Evolutionary conservation across 2,797 vertebrate species (phyloP).

Genomic region (Chaunax sp.): DNA sequence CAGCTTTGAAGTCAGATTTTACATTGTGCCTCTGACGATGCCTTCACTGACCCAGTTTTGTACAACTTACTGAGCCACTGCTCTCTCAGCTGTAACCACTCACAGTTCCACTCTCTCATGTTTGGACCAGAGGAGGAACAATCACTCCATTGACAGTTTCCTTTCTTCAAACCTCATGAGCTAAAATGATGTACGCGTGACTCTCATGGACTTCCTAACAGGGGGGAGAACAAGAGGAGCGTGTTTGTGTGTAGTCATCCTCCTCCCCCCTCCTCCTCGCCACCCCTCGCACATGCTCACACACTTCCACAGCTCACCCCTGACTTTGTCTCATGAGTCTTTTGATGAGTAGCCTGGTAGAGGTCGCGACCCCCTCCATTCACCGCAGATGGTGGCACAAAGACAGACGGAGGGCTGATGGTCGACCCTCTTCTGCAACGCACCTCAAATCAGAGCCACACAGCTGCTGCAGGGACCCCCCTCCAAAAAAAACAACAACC

Average conservation of each 20-base stretch:
- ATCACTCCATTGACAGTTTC: conserved; percentile 36
- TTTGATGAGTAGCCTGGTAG: conserved; percentile 53
- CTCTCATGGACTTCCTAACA: conserved; percentile 59
- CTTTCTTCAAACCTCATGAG: conserved; percentile 20
- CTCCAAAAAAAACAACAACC: conserved; percentile 11
- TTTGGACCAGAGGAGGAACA: conserved; percentile 33
- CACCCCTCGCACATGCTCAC: conserved; percentile 42
- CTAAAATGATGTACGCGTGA: conserved; percentile 48
- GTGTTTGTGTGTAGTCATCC: conserved; percentile 53
- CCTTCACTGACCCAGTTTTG: conserved; percentile 60
- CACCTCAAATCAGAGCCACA: conserved; percentile 27
- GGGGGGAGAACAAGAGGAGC: conserved; percentile 45
- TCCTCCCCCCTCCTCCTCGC: background rate
- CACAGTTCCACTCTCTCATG: conserved; percentile 21
- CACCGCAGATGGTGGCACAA: conserved; percentile 83
- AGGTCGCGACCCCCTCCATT: conserved; percentile 69
- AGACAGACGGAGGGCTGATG: conserved; percentile 46
- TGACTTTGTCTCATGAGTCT: conserved; percentile 61
- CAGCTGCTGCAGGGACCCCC: conserved; percentile 60
- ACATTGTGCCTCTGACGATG: conserved; percentile 43
- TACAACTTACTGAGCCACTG: conserved; percentile 6
- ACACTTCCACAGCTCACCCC: conserved; percentile 56
- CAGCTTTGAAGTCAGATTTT: conserved; percentile 58
- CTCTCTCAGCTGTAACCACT: conserved; percentile 29
- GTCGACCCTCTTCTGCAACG: conserved; percentile 19